Evolutionary conservation across 2,113 vertebrate species (phyloP).

Genomic region (Sprattus sprattus): DNA sequence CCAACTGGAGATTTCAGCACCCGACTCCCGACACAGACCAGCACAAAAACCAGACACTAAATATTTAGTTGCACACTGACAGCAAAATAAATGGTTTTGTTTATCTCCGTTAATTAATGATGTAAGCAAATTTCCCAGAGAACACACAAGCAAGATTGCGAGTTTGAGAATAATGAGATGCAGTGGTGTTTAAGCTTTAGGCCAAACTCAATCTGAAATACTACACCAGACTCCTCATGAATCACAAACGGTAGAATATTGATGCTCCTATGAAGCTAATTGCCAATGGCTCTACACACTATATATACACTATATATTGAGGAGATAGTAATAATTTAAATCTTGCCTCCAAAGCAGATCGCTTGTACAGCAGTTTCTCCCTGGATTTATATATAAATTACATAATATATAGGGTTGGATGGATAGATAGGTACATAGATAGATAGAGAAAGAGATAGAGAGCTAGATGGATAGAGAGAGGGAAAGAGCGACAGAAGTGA

Average conservation of each 20-base stretch:
- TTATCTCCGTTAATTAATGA: constrained; percentile 15
- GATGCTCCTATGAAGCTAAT: neutral
- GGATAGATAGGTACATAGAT: neutral
- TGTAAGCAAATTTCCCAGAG: neutral
- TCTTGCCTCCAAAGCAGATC: neutral
- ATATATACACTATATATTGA: neutral
- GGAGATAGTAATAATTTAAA: neutral
- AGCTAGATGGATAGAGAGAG: neutral
- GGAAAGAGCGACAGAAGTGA: neutral
- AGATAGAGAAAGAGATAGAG: neutral
- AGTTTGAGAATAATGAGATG: neutral
- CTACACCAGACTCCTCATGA: neutral
- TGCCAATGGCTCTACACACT: neutral
- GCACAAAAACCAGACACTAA: neutral
- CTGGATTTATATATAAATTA: too few species aligned
- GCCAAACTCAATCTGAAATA: constrained; percentile 23
- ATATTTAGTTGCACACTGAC: neutral
- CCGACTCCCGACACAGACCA: neutral
- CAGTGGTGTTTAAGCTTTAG: constrained; percentile 17
- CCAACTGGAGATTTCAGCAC: neutral
- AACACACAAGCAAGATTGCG: neutral
- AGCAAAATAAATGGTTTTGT: neutral
- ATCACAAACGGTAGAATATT: neutral
- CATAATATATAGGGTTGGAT: neutral
- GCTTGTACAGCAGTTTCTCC: too few species aligned